These are phyloP conservation scores for Geotrupes spiniger DNA, from an alignment of 2,888 invertebrate species.

Conservation along the genomic window DNA sequence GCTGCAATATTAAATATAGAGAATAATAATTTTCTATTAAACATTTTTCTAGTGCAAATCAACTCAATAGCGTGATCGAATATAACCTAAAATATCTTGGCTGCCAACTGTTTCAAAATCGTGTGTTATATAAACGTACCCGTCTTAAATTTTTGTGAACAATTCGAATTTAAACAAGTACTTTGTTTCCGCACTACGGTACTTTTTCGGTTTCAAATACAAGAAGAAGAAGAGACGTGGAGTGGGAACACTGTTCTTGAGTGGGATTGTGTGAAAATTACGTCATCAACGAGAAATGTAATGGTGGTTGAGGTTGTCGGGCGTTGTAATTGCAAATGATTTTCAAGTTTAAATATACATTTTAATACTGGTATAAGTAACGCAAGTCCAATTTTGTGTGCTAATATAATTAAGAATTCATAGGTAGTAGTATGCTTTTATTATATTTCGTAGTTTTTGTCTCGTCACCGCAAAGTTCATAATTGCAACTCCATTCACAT, in stretches of 20 bases:
- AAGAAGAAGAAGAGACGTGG: constrained; percentile 1
- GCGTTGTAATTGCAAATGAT: constrained; percentile 41
- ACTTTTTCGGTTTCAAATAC: no score
- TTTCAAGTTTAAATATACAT: constrained; percentile 12
- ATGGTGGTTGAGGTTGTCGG: constrained; percentile 45
- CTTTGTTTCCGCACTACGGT: no score
- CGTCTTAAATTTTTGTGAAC: no score
- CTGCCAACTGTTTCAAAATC: no score
- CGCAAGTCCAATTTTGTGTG: neutral
- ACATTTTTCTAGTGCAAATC: constrained; percentile 11
- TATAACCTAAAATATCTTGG: no score
- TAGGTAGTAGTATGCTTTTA: no score
- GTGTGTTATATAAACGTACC: no score
- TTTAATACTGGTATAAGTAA: constrained; percentile 4
- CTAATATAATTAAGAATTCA: no score
- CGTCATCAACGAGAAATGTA: constrained; percentile 41
- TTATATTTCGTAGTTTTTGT: neutral
- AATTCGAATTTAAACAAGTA: no score
- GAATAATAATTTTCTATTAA: constrained; percentile 19
- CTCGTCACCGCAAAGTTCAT: no score
- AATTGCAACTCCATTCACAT: neutral
- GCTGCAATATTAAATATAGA: constrained; percentile 21
- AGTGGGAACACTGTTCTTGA: no score
- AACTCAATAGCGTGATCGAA: no score
- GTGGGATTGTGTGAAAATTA: constrained; percentile 31